These are phyloP conservation scores for Amiota communis DNA, from an alignment of 2,888 invertebrate species.

Conservation along the genomic window DNA sequence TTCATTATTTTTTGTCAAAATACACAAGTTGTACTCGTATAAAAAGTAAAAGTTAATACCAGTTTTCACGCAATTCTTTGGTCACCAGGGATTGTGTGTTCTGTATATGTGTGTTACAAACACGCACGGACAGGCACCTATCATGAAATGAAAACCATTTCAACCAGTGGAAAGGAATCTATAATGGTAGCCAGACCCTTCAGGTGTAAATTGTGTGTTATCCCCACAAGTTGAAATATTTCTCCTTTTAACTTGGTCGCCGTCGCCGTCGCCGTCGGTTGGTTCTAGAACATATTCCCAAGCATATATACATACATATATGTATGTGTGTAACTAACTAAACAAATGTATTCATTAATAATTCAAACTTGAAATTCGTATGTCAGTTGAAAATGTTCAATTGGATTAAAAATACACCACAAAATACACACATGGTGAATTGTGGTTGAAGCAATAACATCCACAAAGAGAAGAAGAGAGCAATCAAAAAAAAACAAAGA, in stretches of 20 bases:
- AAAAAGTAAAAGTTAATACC: constrained; percentile 67
- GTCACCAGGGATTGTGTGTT: constrained; percentile 38
- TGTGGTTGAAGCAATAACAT: not conserved
- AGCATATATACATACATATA: too few relatives aligned
- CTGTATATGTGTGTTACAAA: not conserved
- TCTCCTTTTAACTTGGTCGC: not conserved
- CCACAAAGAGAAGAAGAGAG: too few relatives aligned
- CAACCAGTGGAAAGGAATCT: too few relatives aligned
- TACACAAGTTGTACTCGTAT: constrained; percentile 43
- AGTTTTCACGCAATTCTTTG: constrained; percentile 61
- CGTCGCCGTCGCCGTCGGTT: too few relatives aligned
- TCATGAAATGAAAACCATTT: too few relatives aligned
- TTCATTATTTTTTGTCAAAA: not conserved
- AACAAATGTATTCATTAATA: constrained; percentile 66
- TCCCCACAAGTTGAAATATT: not conserved
- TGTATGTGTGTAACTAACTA: constrained; percentile 58
- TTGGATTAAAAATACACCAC: not conserved
- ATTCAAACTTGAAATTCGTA: constrained; percentile 56
- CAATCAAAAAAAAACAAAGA: too few relatives aligned
- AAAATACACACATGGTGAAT: constrained; percentile 13
- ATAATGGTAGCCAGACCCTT: too few relatives aligned
- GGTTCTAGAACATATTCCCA: constrained; percentile 37
- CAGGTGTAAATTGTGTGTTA: not conserved
- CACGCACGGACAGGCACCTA: constrained; percentile 28
- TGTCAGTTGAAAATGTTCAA: not conserved